These are phyloP conservation scores for Gnathonemus echidnorhynchus DNA, from an alignment of 2,113 vertebrate species.

Conservation along the genomic window DNA sequence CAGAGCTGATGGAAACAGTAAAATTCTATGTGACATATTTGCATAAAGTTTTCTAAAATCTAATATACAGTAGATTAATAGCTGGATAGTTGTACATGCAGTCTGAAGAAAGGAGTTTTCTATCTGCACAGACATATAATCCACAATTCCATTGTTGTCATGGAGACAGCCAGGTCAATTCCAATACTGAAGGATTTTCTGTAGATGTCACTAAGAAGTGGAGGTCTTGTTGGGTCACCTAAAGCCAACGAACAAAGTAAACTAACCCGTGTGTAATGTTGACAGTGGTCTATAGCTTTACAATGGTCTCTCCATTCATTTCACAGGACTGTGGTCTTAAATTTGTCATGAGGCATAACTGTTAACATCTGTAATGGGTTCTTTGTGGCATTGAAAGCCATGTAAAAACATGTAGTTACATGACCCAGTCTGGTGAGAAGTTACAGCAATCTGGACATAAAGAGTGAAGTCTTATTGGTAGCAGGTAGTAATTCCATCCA, in stretches of 20 bases:
- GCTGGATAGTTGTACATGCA: not conserved
- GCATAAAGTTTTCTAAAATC: not conserved
- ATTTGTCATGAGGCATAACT: not conserved
- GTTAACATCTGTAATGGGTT: not conserved
- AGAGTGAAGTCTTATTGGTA: not conserved
- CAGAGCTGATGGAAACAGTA: not conserved
- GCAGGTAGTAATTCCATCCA: not conserved
- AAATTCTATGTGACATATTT: not conserved
- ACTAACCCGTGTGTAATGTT: not conserved
- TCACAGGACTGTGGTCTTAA: not conserved
- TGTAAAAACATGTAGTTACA: not conserved
- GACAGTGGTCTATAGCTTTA: not conserved
- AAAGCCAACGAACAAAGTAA: not conserved
- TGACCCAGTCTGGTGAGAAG: not conserved
- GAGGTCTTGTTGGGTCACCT: not conserved
- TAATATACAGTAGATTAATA: not conserved
- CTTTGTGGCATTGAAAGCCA: not conserved
- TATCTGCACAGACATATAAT: not conserved
- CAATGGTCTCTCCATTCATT: not conserved
- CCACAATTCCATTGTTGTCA: not conserved
- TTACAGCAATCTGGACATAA: not conserved
- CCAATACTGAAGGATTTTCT: not conserved
- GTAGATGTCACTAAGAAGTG: not conserved
- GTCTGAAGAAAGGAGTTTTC: not conserved
- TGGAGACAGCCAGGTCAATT: not conserved